A percentile compares a stretch with the other conserved stretches of the same genome.
Conservation (phyloP, 1,140 invertebrate species). For the Lepidurus apus region DNA sequence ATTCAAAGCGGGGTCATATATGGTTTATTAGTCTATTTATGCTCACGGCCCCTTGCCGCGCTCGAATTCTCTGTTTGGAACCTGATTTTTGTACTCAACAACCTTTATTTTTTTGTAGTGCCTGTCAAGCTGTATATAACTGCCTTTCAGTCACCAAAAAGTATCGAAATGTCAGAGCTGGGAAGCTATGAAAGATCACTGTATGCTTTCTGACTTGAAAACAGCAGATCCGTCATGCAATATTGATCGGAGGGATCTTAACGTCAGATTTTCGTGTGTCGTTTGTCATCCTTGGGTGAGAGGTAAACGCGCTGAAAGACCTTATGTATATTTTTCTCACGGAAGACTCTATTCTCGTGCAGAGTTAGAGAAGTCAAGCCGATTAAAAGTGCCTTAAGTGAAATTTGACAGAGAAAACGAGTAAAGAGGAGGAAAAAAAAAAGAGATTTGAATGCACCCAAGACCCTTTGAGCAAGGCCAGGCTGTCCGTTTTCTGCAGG, state of each 20-base stretch:
- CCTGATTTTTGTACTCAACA: background rate
- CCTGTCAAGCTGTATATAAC: background rate
- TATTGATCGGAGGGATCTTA: background rate
- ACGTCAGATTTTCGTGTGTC: background rate
- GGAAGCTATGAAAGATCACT: background rate
- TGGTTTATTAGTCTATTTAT: conserved; percentile 22
- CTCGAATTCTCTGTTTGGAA: conserved; percentile 5
- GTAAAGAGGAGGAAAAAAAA: background rate
- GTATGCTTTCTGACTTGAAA: background rate
- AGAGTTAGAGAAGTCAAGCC: background rate
- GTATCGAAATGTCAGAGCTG: background rate
- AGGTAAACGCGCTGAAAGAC: background rate
- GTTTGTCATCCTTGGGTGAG: background rate
- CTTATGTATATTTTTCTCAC: background rate
- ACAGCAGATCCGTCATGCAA: background rate
- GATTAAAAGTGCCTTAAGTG: background rate
- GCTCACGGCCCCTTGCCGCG: background rate
- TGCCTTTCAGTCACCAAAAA: background rate
- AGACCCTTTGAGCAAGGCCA: conserved; percentile 1
- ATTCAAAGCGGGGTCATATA: background rate
- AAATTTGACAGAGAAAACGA: background rate
- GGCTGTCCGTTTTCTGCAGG: background rate
- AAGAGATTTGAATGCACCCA: background rate
- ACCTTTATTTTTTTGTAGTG: background rate
- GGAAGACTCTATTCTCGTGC: background rate